Conservation (phyloP, 2,113 vertebrate species). For the Siniperca knerii region DNA sequence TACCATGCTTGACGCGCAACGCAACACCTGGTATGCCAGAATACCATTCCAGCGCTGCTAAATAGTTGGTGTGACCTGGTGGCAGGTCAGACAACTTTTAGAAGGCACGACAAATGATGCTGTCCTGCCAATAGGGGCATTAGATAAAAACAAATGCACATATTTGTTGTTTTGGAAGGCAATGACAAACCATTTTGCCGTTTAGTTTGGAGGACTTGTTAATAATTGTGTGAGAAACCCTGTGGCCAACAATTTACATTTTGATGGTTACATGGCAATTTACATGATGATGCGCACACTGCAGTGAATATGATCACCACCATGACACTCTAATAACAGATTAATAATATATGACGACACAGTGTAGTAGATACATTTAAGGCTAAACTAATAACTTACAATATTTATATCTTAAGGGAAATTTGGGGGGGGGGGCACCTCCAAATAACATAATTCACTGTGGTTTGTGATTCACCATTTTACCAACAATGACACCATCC, state of each 20-base stretch:
- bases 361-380: neutral
- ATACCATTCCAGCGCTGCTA: too few relatives aligned
- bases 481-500: conserved; percentile 46
- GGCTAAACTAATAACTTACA: neutral
- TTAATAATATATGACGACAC: conserved; percentile 11
- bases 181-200: neutral
- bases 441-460: conserved; percentile 28
- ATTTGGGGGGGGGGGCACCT: neutral
- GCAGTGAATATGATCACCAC: conserved; percentile 17
- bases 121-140: neutral
- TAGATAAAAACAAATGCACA: neutral
- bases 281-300: conserved; percentile 6
- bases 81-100: neutral
- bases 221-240: conserved; percentile 13
- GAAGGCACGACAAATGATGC: neutral
- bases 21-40: too few relatives aligned
- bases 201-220: conserved; percentile 9
- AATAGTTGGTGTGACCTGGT: too few relatives aligned
- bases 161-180: neutral
- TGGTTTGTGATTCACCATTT: conserved; percentile 51
- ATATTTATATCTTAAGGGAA: neutral
- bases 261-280: conserved; percentile 28
- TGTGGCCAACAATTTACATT: conserved; percentile 17
- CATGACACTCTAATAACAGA: conserved; percentile 5
- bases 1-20: too few relatives aligned